Percentiles rank a stretch among this genome's conserved stretches.
Conservation (phyloP, 2,113 vertebrate species). For the Okapia johnstoni region DNA sequence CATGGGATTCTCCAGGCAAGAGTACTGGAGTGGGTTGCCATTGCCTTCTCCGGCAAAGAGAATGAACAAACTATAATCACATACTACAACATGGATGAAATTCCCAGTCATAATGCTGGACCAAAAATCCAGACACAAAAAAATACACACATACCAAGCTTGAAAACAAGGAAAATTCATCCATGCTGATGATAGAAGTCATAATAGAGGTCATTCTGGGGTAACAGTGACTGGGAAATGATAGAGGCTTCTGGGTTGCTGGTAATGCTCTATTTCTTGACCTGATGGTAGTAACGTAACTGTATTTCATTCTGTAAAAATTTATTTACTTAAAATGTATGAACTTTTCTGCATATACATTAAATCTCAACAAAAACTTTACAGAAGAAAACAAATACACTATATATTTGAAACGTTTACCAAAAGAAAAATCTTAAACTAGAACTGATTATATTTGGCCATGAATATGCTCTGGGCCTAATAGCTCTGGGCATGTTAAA, state of each 20-base stretch:
- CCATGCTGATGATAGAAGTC: not conserved
- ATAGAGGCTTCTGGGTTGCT: not conserved
- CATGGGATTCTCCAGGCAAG: too few species aligned
- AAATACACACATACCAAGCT: not conserved
- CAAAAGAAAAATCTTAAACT: not conserved
- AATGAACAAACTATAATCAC: not conserved
- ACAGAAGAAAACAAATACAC: not conserved
- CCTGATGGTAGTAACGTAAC: not conserved
- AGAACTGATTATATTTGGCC: not conserved
- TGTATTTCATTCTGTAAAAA: not conserved
- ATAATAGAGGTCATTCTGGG: not conserved
- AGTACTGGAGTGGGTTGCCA: too few species aligned
- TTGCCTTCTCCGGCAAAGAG: too few species aligned
- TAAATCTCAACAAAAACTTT: not conserved
- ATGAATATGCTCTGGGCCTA: not conserved
- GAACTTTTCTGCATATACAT: not conserved
- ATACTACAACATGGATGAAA: not conserved
- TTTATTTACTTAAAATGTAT: not conserved
- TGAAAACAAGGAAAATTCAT: not conserved
- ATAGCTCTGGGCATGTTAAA: not conserved
- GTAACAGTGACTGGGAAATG: not conserved
- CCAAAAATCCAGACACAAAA: not conserved
- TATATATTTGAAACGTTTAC: not conserved
- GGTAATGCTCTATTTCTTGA: not conserved
- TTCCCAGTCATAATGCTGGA: not conserved